Evolutionary conservation across 1,140 invertebrate genomes (phyloP), one percentile per base, ranked within the genome.

Genomic region (Sitobion miscanthi): DNA sequence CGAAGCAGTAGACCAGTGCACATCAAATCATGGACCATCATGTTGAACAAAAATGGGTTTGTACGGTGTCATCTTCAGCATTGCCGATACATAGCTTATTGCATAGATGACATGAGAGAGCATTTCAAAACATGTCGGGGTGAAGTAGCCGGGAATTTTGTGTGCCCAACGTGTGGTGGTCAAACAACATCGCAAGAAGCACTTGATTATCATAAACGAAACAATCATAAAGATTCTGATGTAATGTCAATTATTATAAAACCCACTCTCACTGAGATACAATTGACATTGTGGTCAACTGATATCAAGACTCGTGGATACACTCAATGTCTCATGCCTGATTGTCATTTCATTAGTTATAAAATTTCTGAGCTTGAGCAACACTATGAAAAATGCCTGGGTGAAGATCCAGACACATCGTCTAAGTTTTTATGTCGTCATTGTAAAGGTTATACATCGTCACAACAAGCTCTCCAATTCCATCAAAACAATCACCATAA

Each of bases 41-140:
- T 94, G 47, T 85, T 95, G 8, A 94, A 94, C 35, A 94, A 94
- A 93, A 93, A 94, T 94, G 94, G 94, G 8, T 95, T 92, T 87
- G 94, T 94, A 6, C 93, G 93, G 25, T 95, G 94, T 54, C 93
- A 94, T 77, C 94, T 94, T 77, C 94, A 94, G 87, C 94, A 94
- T 88, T 95, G 94, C 54, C 93, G 94, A 42, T 95, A 94, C 90
- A 94, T 94, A 82, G 94, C 94, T 42, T 93, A 94, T 57, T 93
- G 93, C 77, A 83, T 94, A 42, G 94, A 94, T 23, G 94, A 94
- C 42, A 95, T 95, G 94, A 94, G 91, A 17, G 62, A 94, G 21
- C 94, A 95, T 91, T 95, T 94, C 90, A 93, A 94, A 30, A 93
- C 89, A 91, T 95, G 94, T 86, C 94, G 93, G 62, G 94, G 94